Base-by-base conservation (phyloP, 2,888 invertebrate genomes). In the Drepanosiphum platanoidis region DNA sequence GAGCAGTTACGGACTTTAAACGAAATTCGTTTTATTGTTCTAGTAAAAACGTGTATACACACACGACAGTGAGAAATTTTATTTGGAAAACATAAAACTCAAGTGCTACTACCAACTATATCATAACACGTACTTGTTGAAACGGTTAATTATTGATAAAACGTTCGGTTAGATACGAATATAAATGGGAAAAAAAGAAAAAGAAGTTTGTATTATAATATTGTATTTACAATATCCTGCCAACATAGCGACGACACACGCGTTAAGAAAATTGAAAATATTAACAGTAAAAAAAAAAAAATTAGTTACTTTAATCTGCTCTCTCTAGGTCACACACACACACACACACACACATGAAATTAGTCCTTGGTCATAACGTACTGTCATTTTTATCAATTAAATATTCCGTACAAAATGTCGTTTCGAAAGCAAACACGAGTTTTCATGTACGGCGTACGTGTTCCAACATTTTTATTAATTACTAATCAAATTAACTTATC, bases 341-440 rank as follows among this genome's bases (percentile, higher is more conserved):
- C n/a, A n/a, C n/a, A n/a, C n/a, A n/a, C 81, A 82, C 71, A 61
- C 32, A 72, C 39, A 71, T 82, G 42, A 81, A 82, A 82, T 82
- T 72, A 72, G 71, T 82, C 81, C 81, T 82, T 82, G 81, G 58
- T 61, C 42, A 72, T 18, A 75, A 42, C 42, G 61, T 39, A 61
- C 8, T 61, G 71, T 82, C 58, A 7, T 72, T 82, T 82, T 72
- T 71, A 82, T 82, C 71, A 82, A 82, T 82, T 82, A 61, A 81
- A 81, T 46, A 68, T 61, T 58, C 71, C 32, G 15, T n/a, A 61
- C 61, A 72, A 82, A 52, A 82, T 82, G 61, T 32, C 52, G 58
- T 72, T 71, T 61, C 61, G 58, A 81, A 81, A 15, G 66, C 66
- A 77, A 58, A 36, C 34, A 27, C 11, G 36, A 52, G 42, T 66